phyloP scores from a whole-genome alignment of 2,797 vertebrate genomes.

The Esox masquinongy region DNA sequence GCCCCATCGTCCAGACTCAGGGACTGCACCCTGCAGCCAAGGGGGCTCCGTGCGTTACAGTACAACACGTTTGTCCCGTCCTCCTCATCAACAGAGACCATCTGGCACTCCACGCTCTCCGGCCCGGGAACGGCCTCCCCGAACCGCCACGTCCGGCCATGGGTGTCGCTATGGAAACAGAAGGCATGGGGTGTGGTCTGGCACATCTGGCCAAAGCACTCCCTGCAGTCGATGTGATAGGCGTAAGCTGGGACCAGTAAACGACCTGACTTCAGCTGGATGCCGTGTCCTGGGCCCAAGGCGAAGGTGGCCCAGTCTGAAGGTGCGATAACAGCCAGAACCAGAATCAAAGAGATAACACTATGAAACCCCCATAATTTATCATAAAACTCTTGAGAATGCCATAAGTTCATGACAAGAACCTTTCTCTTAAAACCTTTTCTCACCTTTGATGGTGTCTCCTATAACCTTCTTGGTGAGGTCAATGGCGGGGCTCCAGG shows the following conservation, averaged over 20 bases:
- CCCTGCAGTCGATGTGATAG: constrained; percentile 87
- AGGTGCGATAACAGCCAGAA: neutral
- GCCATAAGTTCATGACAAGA: neutral
- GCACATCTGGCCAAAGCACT: constrained; percentile 89
- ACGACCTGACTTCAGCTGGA: constrained; percentile 89
- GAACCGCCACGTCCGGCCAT: constrained; percentile 82
- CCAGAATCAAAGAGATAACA: neutral
- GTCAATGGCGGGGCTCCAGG: constrained; percentile 84
- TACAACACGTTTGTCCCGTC: constrained; percentile 83
- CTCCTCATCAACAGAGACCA: constrained; percentile 87
- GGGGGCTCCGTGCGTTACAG: constrained; percentile 88
- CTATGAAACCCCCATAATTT: neutral
- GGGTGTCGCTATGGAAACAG: constrained; percentile 91
- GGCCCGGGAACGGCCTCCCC: constrained; percentile 85
- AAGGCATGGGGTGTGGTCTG: constrained; percentile 86
- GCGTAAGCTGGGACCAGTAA: constrained; percentile 91
- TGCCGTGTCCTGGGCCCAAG: constrained; percentile 89
- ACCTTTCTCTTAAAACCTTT: neutral
- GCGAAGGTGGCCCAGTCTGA: constrained; percentile 97
- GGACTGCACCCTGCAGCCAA: constrained; percentile 89
- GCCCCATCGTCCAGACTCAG: constrained; percentile 84
- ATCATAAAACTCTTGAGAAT: neutral
- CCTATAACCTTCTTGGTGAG: constrained; percentile 87
- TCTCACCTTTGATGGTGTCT: constrained; percentile 81
- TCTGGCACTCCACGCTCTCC: constrained; percentile 90